Evolutionary conservation across 2,113 vertebrate genomes (phyloP).

Genomic region (Etia nguti): DNA sequence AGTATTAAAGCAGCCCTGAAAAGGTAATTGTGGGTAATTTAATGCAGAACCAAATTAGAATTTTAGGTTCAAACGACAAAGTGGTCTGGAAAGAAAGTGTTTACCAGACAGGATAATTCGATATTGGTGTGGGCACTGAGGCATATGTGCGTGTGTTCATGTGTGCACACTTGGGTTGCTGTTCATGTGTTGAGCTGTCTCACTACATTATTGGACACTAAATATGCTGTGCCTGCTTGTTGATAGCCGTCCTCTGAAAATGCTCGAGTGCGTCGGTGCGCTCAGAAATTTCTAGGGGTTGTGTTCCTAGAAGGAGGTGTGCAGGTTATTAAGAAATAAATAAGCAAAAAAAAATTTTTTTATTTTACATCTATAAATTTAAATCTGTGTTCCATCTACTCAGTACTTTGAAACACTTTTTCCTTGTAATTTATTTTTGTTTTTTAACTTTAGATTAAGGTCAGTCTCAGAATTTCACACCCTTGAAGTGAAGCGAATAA

Average conservation of each 20-base stretch:
- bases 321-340: not conserved
- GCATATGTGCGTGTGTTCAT: not conserved
- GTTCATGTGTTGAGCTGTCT: not conserved
- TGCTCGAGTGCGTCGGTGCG: not conserved
- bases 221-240: not conserved
- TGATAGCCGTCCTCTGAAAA: not conserved
- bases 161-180: not conserved
- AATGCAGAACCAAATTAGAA: constrained; percentile 34
- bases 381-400: not conserved
- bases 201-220: not conserved
- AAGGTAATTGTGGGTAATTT: constrained; percentile 51
- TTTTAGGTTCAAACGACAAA: constrained; percentile 31
- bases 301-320: not conserved
- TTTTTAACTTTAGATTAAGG: not conserved
- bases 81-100: constrained; percentile 22
- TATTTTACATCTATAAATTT: not conserved
- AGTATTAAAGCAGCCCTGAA: not conserved
- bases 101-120: constrained; percentile 32
- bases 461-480: not conserved
- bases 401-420: not conserved
- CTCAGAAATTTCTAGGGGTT: not conserved
- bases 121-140: constrained; percentile 4
- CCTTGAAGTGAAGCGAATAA: not conserved
- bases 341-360: accelerated
- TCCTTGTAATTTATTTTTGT: not conserved